phyloP scores from a whole-genome alignment of 2,113 vertebrate genomes.

The Ploceus nigricollis region DNA sequence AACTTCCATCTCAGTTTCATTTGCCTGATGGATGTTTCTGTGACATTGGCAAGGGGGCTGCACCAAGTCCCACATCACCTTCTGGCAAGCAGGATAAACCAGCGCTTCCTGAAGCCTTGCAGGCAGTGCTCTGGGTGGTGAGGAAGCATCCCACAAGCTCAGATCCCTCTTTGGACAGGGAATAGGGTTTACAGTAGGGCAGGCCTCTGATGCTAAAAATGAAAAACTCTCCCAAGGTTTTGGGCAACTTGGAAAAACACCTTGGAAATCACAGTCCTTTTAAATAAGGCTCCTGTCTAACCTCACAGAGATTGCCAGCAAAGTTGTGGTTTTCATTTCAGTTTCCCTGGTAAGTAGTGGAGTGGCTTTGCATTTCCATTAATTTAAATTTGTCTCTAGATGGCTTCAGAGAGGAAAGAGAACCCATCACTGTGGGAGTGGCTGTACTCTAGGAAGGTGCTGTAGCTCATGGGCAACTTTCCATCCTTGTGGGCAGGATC shows the following conservation, averaged over 20 bases:
- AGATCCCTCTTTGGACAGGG: fast-evolving
- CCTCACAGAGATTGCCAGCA: background rate
- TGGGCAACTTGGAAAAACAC: background rate
- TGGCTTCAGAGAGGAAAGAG: background rate
- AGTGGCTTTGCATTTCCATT: background rate
- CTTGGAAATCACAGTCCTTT: background rate
- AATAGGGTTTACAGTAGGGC: background rate
- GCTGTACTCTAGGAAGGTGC: background rate
- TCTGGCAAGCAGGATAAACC: background rate
- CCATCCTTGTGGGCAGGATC: background rate
- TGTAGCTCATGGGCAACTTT: background rate
- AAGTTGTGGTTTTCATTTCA: background rate
- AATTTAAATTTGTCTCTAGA: background rate
- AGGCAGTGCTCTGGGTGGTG: background rate
- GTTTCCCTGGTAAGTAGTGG: background rate
- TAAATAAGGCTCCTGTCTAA: background rate
- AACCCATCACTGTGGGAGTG: background rate
- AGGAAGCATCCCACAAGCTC: background rate
- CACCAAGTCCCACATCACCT: background rate
- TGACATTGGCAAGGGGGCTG: fast-evolving
- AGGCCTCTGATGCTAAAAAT: background rate
- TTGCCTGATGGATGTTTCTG: background rate
- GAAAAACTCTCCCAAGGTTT: background rate
- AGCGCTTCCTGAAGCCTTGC: background rate
- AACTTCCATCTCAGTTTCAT: background rate